A percentile compares a stretch with the other conserved stretches of the same genome.
phyloP scores from a whole-genome alignment of 1,140 invertebrate species.

The Saccostrea cuccullata region DNA sequence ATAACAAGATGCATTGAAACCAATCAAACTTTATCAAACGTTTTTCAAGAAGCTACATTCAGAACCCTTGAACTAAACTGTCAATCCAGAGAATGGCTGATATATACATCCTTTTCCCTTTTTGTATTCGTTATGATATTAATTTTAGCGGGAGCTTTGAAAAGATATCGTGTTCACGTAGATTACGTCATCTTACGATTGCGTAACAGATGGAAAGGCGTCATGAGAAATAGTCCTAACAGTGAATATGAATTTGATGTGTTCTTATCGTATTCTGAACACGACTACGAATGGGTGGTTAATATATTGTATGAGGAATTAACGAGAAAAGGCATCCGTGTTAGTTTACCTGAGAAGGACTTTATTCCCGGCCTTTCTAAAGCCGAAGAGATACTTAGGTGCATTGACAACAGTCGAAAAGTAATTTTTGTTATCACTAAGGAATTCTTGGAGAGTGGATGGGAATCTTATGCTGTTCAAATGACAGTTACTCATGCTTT shows the following conservation, averaged over 20 bases:
- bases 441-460: background rate
- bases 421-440: background rate
- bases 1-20: background rate
- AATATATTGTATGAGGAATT: background rate
- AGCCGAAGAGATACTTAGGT: background rate
- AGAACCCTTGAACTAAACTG: background rate
- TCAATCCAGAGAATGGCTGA: background rate
- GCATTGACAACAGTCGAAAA: constrained; percentile 21
- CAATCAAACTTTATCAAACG: background rate
- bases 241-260: background rate
- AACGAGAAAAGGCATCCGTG: background rate
- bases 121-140: background rate
- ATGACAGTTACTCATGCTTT: constrained; percentile 21
- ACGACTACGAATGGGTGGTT: background rate
- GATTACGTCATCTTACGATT: constrained; percentile 12
- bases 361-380: constrained; percentile 1
- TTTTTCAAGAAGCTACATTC: background rate
- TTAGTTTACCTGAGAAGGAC: background rate
- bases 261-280: background rate
- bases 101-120: background rate
- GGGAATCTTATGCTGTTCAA: background rate
- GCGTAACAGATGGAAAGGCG: background rate
- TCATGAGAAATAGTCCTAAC: background rate
- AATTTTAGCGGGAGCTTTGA: background rate
- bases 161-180: constrained; percentile 1